Evolutionary conservation across 2,888 invertebrate species (phyloP), one percentile per base, ranked within the genome.

Genomic region (Trissolcus japonicus): DNA sequence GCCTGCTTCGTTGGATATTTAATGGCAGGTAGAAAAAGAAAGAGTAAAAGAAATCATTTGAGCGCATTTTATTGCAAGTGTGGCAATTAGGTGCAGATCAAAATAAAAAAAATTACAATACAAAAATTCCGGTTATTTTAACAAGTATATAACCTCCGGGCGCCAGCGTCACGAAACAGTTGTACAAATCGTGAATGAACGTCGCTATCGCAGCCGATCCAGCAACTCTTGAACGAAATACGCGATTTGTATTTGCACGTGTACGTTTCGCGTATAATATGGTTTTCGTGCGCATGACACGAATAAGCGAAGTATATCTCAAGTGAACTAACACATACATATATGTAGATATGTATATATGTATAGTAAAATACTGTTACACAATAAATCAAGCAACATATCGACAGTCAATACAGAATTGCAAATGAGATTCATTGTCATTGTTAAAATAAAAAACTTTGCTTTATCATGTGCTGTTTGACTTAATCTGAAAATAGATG

Each of bases 361-460:
- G 67, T 71, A 79, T 81, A 83, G 82, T 82, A 83, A n/a, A 86
- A 85, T 85, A 85, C 84, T 85, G 86, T 85, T 83, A 86, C 2
- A 19, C 87, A 85, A 88, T 88, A 88, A 87, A 87, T 88, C 88
- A 88, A 83, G 85, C 85, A 82, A 85, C 85, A 85, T 88, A 88
- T 89, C 87, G 88, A 87, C 86, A 86, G 86, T 82, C 84, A 83
- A 85, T 83, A 87, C 87, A 86, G 88, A 89, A 89, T 89, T 88
- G 88, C 88, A 88, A 88, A 88, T 88, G 88, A 87, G 87, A 73
- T 78, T 82, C 84, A 85, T 87, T 87, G 87, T 88, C 84, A 87
- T 88, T 11, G 35, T 35, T 88, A 83, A 85, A 87, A 86, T 86
- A 86, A 87, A 87, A 87, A 86, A 84, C 85, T 85, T 82, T 85